Evolutionary conservation across 2,888 invertebrate species (phyloP).

Genomic region (Dicyrtoma fusca): DNA sequence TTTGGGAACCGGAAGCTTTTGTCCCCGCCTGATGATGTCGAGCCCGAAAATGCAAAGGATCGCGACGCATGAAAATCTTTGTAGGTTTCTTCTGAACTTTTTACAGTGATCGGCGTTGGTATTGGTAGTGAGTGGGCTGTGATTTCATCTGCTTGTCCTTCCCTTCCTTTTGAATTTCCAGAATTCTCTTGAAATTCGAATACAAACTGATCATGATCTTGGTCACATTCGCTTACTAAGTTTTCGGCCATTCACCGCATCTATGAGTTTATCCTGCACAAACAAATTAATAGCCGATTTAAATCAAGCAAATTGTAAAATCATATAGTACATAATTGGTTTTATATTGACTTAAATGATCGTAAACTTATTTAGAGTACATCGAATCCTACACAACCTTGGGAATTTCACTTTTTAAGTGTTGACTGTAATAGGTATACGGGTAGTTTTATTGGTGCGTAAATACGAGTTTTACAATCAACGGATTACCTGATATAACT

Average conservation of each 20-base stretch:
- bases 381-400: no score
- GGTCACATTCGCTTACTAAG: conserved; percentile 51
- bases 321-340: no score
- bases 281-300: not conserved
- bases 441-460: no score
- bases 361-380: no score
- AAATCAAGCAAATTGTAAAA: no score
- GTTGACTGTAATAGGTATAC: no score
- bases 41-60: not conserved
- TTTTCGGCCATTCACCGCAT: conserved; percentile 54
- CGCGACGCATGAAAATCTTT: not conserved
- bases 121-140: not conserved
- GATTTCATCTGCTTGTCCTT: not conserved
- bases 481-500: no score
- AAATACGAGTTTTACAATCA: no score
- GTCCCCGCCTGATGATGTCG: not conserved
- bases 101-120: not conserved
- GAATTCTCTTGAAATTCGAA: conserved; percentile 16
- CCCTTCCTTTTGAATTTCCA: not conserved
- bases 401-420: no score
- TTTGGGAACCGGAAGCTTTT: conserved; percentile 14
- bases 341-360: no score
- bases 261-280: not conserved
- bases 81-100: no score
- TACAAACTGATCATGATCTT: conserved; percentile 50